Conservation (phyloP, 2,797 vertebrate species). For the Caiman crocodilus region DNA sequence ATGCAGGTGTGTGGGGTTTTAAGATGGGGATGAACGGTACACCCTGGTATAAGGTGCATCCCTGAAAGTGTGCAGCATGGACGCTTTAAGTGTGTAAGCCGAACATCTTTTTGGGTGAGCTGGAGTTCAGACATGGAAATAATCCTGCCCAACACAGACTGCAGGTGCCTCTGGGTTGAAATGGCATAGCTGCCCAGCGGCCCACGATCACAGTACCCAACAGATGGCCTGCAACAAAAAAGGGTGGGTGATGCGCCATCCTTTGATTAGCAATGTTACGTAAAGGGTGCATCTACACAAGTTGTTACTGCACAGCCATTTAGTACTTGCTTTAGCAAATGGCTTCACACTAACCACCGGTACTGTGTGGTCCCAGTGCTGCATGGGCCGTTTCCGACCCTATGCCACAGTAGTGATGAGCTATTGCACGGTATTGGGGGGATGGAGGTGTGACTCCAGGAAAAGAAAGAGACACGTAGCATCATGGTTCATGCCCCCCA, state of each 20-base stretch:
- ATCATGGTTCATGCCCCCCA: too few relatives aligned
- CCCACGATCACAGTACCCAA: neutral
- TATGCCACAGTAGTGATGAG: too few relatives aligned
- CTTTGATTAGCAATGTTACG: neutral
- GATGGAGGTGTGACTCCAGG: too few relatives aligned
- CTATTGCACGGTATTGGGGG: too few relatives aligned
- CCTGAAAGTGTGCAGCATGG: neutral
- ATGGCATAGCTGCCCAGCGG: neutral
- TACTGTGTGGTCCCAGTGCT: too few relatives aligned
- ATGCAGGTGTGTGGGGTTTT: neutral
- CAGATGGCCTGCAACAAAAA: neutral
- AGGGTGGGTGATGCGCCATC: neutral
- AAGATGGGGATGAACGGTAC: neutral
- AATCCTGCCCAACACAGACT: neutral
- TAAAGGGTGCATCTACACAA: neutral
- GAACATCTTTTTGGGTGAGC: neutral
- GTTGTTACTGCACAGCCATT: too few relatives aligned
- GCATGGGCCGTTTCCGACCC: too few relatives aligned
- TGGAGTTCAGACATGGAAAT: neutral
- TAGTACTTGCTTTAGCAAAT: too few relatives aligned
- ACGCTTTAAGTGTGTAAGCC: neutral
- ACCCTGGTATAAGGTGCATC: too few relatives aligned
- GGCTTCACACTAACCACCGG: too few relatives aligned
- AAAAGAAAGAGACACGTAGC: too few relatives aligned
- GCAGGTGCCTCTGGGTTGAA: neutral